These are phyloP conservation scores for Euphydryas editha DNA, from an alignment of 2,888 invertebrate genomes.

Conservation along the genomic window DNA sequence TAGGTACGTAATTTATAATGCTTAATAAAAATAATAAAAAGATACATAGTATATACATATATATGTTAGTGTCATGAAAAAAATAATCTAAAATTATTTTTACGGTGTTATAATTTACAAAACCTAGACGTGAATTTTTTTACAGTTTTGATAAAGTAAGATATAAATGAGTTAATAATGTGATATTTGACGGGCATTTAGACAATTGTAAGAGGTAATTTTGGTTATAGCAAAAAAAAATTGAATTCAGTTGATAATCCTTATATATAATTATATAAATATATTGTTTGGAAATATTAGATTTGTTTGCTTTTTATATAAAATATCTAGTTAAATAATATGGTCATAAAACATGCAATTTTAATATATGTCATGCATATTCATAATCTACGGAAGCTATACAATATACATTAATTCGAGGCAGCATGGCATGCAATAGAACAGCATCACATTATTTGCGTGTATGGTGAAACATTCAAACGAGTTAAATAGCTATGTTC, in stretches of 20 bases:
- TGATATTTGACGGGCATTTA: too few species aligned
- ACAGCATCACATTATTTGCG: slow-evolving; percentile 76
- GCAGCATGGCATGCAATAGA: slow-evolving; percentile 58
- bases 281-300: not conserved
- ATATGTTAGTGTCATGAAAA: too few species aligned
- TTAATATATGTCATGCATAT: slow-evolving; percentile 55
- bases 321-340: slow-evolving; percentile 23
- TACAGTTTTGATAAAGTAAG: too few species aligned
- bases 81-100: too few species aligned
- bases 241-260: not conserved
- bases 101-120: too few species aligned
- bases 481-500: slow-evolving; percentile 9
- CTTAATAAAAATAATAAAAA: too few species aligned
- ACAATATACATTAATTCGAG: slow-evolving; percentile 36
- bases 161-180: too few species aligned
- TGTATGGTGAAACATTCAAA: slow-evolving; percentile 9
- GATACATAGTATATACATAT: too few species aligned
- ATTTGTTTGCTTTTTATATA: not conserved
- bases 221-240: too few species aligned
- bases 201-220: too few species aligned
- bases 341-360: slow-evolving; percentile 71
- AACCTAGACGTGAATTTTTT: too few species aligned
- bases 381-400: slow-evolving; percentile 57
- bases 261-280: not conserved
- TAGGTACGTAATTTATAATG: too few species aligned